A percentile compares a stretch with the other conserved stretches of the same genome.
These are phyloP conservation scores for Vombatus ursinus DNA, from an alignment of 2,113 vertebrate species.

Conservation along the genomic window DNA sequence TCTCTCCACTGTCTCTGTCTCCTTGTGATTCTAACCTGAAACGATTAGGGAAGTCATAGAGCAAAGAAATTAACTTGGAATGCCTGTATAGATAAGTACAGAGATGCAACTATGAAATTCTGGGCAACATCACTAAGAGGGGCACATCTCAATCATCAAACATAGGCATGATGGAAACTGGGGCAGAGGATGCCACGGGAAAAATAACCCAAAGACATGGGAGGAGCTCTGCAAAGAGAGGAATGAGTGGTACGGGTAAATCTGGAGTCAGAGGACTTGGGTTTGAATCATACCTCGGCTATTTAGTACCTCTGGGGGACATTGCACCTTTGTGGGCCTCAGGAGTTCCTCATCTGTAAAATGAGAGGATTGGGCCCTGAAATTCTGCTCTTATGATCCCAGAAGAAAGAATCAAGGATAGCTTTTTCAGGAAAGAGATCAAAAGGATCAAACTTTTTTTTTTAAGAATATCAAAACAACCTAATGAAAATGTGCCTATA, in stretches of 20 bases:
- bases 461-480: not conserved
- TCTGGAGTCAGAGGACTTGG: no score
- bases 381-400: not conserved
- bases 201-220: not conserved
- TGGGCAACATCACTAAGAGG: not conserved
- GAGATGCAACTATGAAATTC: not conserved
- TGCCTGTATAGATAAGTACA: not conserved
- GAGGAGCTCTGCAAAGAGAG: constrained; percentile 14
- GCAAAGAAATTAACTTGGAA: not conserved
- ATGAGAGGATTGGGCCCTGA: no score
- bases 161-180: not conserved
- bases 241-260: no score
- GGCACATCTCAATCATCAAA: not conserved
- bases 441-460: not conserved
- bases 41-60: accelerated
- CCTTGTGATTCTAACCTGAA: not conserved
- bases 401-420: not conserved
- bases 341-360: no score
- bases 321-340: no score
- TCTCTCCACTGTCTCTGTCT: not conserved
- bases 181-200: not conserved
- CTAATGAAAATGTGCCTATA: not conserved
- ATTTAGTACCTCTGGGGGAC: no score
- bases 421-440: not conserved
- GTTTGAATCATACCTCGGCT: no score